These are phyloP conservation scores for Heterodera filipjevi DNA, from an alignment of 2,888 invertebrate genomes.

Conservation along the genomic window DNA sequence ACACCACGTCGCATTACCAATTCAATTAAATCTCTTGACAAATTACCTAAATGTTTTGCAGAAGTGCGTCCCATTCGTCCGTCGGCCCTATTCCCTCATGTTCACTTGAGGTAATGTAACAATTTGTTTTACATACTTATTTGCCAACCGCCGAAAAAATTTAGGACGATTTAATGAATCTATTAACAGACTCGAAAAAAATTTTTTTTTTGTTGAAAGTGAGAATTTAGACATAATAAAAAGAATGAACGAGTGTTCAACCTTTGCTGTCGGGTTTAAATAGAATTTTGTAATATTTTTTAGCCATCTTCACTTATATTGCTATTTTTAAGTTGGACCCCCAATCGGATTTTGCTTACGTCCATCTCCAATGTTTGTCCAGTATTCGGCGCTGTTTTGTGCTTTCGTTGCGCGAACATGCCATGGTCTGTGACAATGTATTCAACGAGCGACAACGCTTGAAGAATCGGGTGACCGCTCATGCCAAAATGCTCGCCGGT, in stretches of 20 bases:
- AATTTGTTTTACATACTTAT: neutral
- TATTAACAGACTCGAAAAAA: no score
- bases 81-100: neutral
- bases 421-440: constrained; percentile 23
- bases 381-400: constrained; percentile 5
- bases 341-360: constrained; percentile 7
- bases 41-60: neutral
- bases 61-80: neutral
- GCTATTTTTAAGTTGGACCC: constrained; percentile 26
- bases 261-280: no score
- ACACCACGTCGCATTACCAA: no score
- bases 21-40: no score
- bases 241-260: no score
- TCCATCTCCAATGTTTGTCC: constrained; percentile 12
- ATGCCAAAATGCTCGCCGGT: constrained; percentile 12
- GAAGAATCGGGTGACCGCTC: constrained; percentile 23
- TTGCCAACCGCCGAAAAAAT: no score
- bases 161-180: no score
- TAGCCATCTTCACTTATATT: no score
- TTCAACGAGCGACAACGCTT: constrained; percentile 18
- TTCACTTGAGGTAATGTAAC: constrained; percentile 13
- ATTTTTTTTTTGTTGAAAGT: no score
- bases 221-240: no score
- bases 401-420: constrained; percentile 22
- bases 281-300: no score